These are phyloP conservation scores for Alces alces DNA, from an alignment of 2,113 vertebrate species.

Conservation along the genomic window DNA sequence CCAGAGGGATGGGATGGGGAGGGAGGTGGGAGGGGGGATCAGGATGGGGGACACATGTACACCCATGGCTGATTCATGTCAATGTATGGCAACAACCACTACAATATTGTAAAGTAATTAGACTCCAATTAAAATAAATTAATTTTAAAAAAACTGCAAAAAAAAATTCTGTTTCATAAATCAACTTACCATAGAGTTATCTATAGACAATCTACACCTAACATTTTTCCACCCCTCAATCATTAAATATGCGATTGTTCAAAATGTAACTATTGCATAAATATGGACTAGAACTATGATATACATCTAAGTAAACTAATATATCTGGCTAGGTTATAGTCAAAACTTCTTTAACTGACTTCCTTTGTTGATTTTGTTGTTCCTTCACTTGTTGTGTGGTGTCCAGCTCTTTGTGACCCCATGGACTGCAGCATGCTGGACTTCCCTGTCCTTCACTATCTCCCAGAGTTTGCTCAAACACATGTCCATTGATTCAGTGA, in stretches of 20 bases:
- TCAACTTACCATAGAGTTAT: neutral
- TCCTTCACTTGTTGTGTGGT: neutral
- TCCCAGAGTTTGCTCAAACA: neutral
- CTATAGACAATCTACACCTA: neutral
- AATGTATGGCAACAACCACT: neutral
- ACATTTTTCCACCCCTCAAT: neutral
- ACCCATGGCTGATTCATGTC: neutral
- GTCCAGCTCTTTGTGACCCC: neutral
- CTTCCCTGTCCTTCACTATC: neutral
- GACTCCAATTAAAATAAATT: neutral
- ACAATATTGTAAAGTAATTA: neutral
- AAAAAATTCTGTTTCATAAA: neutral
- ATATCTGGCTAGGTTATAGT: neutral
- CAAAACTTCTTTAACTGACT: neutral
- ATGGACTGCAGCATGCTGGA: neutral
- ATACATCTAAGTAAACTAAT: neutral
- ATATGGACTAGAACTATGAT: neutral
- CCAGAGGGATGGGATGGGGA: neutral
- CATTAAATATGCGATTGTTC: neutral
- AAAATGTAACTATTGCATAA: neutral
- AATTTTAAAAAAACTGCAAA: neutral
- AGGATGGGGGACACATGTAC: neutral
- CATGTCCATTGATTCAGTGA: neutral
- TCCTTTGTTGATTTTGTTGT: neutral
- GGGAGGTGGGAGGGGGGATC: neutral